These are phyloP conservation scores for Coreius guichenoti DNA, from an alignment of 2,797 vertebrate species.

Conservation along the genomic window DNA sequence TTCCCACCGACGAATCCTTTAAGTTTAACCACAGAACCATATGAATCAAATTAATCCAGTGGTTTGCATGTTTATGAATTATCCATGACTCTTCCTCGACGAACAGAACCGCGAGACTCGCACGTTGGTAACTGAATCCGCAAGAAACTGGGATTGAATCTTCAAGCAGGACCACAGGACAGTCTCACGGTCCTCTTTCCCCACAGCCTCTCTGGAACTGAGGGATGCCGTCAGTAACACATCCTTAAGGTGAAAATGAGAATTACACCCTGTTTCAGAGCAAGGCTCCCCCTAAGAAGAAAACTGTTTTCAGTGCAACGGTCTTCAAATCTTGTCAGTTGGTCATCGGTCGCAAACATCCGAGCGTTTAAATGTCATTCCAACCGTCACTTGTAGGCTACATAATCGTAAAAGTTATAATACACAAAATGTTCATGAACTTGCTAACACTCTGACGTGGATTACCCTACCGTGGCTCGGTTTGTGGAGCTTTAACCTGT, in stretches of 20 bases:
- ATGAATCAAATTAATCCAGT: conserved; percentile 80
- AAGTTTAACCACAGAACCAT: conserved; percentile 73
- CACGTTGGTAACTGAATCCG: conserved; percentile 58
- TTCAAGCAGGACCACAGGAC: conserved; percentile 67
- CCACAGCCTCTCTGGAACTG: conserved; percentile 65
- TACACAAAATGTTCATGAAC: conserved; percentile 59
- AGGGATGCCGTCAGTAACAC: conserved; percentile 66
- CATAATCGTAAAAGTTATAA: not conserved
- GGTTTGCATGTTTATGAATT: conserved; percentile 68
- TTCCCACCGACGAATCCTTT: conserved; percentile 75
- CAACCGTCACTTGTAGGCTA: not conserved
- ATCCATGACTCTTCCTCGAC: conserved; percentile 58
- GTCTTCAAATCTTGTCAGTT: conserved; percentile 11
- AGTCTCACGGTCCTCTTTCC: conserved; percentile 65
- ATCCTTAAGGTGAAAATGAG: conserved; percentile 69
- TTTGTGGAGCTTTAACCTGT: conserved; percentile 28
- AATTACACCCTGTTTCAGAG: conserved; percentile 68
- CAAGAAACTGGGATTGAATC: conserved; percentile 54
- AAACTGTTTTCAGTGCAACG: conserved; percentile 57
- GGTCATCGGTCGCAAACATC: not conserved
- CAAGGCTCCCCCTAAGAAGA: conserved; percentile 54
- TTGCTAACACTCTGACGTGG: not conserved
- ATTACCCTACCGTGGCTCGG: conserved; percentile 22
- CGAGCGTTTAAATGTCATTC: not conserved
- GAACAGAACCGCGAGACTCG: conserved; percentile 38